phyloP scores from a whole-genome alignment of 2,113 vertebrate genomes.

The Tachysurus fulvidraco region DNA sequence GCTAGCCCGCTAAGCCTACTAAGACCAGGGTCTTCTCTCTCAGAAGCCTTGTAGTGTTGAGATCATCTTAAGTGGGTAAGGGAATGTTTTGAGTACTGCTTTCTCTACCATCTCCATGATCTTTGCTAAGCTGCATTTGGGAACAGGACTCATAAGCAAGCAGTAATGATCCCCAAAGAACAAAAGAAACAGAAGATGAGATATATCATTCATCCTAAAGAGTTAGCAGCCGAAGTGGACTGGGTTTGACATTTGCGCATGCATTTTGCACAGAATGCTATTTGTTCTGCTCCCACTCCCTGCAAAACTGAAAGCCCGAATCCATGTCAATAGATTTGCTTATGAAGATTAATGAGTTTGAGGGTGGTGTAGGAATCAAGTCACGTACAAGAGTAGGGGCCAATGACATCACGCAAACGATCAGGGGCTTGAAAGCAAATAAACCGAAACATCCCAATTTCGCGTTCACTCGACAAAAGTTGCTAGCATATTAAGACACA shows the following conservation, averaged over 20 bases:
- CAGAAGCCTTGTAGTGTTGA: constrained; percentile 13
- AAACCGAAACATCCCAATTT: not conserved
- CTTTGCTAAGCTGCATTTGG: constrained; percentile 24
- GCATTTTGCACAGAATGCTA: constrained; percentile 15
- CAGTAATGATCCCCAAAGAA: constrained; percentile 12
- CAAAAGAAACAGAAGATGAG: constrained; percentile 12
- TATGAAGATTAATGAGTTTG: constrained; percentile 36
- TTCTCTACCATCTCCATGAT: constrained; percentile 3
- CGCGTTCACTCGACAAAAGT: not conserved
- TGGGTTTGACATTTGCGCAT: constrained; percentile 34
- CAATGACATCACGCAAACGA: not conserved
- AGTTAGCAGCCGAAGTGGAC: constrained; percentile 1
- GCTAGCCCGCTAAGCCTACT: constrained; percentile 51
- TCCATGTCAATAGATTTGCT: constrained; percentile 31
- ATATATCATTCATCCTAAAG: constrained; percentile 14
- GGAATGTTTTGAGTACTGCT: not conserved
- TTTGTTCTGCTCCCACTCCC: constrained; percentile 22
- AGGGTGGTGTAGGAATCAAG: not conserved
- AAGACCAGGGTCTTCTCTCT: constrained; percentile 35
- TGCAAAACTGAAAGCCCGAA: constrained; percentile 3
- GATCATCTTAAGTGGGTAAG: constrained; percentile 7
- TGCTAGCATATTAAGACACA: constrained; percentile 11
- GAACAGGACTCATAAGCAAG: constrained; percentile 4
- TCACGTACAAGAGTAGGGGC: not conserved
- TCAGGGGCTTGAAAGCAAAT: not conserved